Conservation (phyloP, 1,140 invertebrate genomes). For the Drosophila sturtevanti region DNA sequence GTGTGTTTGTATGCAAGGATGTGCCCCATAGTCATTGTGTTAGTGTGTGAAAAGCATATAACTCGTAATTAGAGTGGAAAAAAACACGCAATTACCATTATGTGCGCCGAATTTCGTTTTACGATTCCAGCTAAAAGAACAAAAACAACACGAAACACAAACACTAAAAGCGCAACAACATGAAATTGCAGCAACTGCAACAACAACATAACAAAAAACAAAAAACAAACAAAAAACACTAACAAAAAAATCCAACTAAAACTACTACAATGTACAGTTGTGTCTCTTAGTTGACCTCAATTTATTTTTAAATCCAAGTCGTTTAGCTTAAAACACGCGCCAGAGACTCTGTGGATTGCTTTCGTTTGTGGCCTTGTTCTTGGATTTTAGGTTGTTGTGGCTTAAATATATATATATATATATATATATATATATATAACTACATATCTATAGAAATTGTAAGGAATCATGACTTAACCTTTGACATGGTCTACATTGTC, state of each 20-base stretch:
- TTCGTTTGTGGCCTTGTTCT: background rate
- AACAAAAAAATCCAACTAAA: conserved; percentile 9
- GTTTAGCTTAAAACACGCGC: conserved; percentile 74
- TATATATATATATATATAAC: background rate
- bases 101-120: conserved; percentile 76
- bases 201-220: background rate
- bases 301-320: conserved; percentile 77
- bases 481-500: background rate
- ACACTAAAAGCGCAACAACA: conserved; percentile 11
- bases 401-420: background rate
- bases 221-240: too few relatives aligned
- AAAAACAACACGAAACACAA: conserved; percentile 22
- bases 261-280: conserved; percentile 34
- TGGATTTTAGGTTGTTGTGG: conserved; percentile 9
- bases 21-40: conserved; percentile 29
- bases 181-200: conserved; percentile 23
- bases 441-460: background rate
- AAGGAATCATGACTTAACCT: background rate
- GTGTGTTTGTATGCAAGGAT: conserved; percentile 1
- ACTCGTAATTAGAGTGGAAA: conserved; percentile 76
- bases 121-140: conserved; percentile 58
- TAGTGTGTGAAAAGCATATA: conserved; percentile 50
- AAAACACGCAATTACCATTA: conserved; percentile 80
- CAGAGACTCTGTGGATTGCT: conserved; percentile 28
- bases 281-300: conserved; percentile 69